Evolutionary conservation across 2,797 vertebrate genomes (phyloP).

Genomic region (Erpetoichthys calabaricus): DNA sequence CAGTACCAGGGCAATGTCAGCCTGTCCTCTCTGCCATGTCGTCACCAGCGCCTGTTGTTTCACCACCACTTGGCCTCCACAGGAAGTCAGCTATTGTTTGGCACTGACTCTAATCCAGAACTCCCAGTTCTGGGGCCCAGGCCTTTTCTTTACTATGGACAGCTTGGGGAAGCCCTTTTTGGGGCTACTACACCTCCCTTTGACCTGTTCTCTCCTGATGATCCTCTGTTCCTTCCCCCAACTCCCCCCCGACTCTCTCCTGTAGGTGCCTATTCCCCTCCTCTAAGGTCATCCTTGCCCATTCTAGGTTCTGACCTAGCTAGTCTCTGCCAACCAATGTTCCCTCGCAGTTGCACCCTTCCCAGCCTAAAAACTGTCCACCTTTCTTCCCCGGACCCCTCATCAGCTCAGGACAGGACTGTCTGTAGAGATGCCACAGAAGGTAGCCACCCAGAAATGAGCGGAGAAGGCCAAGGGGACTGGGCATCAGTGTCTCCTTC

Average conservation of each 20-base stretch:
- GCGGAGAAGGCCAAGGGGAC: not conserved
- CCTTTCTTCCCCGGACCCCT: conserved; percentile 53
- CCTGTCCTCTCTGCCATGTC: conserved; percentile 19
- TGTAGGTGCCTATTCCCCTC: conserved; percentile 71
- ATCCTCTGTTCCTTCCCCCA: conserved; percentile 48
- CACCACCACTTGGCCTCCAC: not conserved
- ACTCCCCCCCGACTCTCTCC: conserved; percentile 68
- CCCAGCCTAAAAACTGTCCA: conserved; percentile 51
- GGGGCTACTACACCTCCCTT: conserved; percentile 22
- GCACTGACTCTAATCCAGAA: not conserved
- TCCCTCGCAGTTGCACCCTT: conserved; percentile 70
- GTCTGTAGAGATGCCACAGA: not conserved
- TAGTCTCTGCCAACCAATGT: conserved; percentile 66
- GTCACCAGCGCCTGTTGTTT: not conserved
- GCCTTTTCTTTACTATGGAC: conserved; percentile 1
- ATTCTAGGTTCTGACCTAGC: conserved; percentile 46
- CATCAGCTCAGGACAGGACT: conserved; percentile 19
- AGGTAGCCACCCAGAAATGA: too few species aligned
- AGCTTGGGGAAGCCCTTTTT: conserved; percentile 21
- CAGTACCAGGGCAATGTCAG: conserved; percentile 13
- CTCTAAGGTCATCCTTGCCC: conserved; percentile 47
- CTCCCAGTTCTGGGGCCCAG: not conserved
- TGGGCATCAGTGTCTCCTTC: not conserved
- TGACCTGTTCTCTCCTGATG: conserved; percentile 51
- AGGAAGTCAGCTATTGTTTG: not conserved